Conservation (phyloP, 1,140 invertebrate species). For the Drosophila serrata region DNA sequence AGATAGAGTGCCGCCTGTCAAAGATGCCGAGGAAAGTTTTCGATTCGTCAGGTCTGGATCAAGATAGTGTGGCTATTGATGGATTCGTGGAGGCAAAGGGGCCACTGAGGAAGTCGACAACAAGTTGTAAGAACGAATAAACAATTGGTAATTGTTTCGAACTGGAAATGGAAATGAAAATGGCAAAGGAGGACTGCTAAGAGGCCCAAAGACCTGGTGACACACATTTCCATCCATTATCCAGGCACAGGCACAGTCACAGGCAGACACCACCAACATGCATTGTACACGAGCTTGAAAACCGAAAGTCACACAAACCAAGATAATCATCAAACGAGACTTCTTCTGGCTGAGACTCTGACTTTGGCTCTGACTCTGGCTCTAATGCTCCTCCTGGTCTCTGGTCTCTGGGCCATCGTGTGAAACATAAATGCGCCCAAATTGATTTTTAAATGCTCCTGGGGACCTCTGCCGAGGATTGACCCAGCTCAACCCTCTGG, state of each 20-base stretch:
- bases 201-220: constrained; percentile 61
- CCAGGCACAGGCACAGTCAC: constrained; percentile 27
- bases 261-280: constrained; percentile 42
- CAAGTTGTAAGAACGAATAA: constrained; percentile 73
- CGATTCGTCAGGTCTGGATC: constrained; percentile 39
- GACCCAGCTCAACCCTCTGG: constrained; percentile 66
- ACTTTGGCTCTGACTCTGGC: not conserved
- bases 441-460: constrained; percentile 66
- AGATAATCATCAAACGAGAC: constrained; percentile 57
- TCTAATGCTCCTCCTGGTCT: constrained; percentile 4
- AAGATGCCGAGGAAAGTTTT: constrained; percentile 63
- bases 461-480: constrained; percentile 41
- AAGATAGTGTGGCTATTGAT: constrained; percentile 74
- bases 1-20: constrained; percentile 49
- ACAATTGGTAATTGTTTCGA: constrained; percentile 78
- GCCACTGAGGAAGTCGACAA: constrained; percentile 47
- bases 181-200: constrained; percentile 21
- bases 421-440: constrained; percentile 68
- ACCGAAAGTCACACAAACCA: constrained; percentile 61
- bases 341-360: constrained; percentile 7
- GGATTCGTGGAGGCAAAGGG: constrained; percentile 53
- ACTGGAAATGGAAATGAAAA: constrained; percentile 59
- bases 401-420: constrained; percentile 54
- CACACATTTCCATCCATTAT: constrained; percentile 64
- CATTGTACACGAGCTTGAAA: constrained; percentile 50